Percentiles rank a stretch among this genome's conserved stretches.
phyloP scores from a whole-genome alignment of 2,888 invertebrate species.

The Altica lythri region DNA sequence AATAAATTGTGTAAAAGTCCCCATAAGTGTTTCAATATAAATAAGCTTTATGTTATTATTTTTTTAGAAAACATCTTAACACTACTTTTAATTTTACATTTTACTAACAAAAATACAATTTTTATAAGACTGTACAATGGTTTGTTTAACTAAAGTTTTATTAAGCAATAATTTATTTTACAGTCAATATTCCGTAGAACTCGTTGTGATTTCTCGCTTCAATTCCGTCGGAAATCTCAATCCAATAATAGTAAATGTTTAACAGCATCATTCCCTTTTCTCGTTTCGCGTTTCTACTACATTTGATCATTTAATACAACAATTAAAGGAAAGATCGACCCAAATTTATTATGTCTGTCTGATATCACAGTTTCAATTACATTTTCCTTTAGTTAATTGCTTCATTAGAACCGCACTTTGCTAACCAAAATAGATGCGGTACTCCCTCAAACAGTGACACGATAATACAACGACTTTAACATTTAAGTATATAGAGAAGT shows the following conservation, averaged over 20 bases:
- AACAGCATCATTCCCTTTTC: constrained; percentile 41
- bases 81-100: no score
- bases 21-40: no score
- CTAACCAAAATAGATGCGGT: constrained; percentile 37
- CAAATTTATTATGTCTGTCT: constrained; percentile 37
- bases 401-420: constrained; percentile 37
- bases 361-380: constrained; percentile 37
- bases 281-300: constrained; percentile 42
- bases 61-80: no score
- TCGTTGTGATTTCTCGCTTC: no score
- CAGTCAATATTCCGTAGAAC: no score
- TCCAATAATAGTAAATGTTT: constrained; percentile 45
- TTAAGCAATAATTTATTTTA: no score
- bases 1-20: no score
- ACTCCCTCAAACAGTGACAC: constrained; percentile 28
- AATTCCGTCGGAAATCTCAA: constrained; percentile 32
- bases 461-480: constrained; percentile 1
- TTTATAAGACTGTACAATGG: no score
- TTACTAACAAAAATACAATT: no score
- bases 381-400: constrained; percentile 37
- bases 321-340: constrained; percentile 43
- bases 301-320: constrained; percentile 44
- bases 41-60: no score
- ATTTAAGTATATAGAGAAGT: background rate
- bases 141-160: no score